A percentile compares a stretch with the other conserved stretches of the same genome.
Conservation (phyloP, 1,140 invertebrate genomes). For the Parasteatoda tepidariorum region DNA sequence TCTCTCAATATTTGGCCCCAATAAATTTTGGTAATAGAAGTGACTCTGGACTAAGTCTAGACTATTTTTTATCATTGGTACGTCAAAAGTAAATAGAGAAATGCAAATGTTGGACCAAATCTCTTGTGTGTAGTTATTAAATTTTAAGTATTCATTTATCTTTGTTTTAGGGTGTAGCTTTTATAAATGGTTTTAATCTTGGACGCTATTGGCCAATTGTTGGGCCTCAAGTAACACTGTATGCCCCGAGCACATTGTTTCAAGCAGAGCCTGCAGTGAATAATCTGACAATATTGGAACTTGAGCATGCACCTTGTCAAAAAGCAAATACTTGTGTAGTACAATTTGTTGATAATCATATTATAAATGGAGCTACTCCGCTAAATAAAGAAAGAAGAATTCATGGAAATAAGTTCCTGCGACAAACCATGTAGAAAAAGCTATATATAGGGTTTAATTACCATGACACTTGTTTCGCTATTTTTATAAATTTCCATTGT, state of each 20-base stretch:
- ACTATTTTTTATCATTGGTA: too few relatives aligned
- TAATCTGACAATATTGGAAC: constrained; percentile 67
- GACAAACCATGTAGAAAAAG: too few relatives aligned
- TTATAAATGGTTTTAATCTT: constrained; percentile 78
- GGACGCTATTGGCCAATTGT: constrained; percentile 82
- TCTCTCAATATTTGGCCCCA: too few relatives aligned
- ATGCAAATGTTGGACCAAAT: too few relatives aligned
- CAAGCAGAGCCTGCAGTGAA: constrained; percentile 65
- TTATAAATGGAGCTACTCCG: constrained; percentile 63
- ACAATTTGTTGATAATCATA: constrained; percentile 63
- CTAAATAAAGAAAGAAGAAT: background rate
- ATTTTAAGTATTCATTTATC: too few relatives aligned
- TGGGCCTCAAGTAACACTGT: constrained; percentile 82
- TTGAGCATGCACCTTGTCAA: constrained; percentile 66
- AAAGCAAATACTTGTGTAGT: constrained; percentile 44
- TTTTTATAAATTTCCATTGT: too few relatives aligned
- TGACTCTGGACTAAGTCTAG: too few relatives aligned
- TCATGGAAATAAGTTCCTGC: constrained; percentile 12
- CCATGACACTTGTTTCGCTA: too few relatives aligned
- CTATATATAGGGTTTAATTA: too few relatives aligned
- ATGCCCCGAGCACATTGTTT: constrained; percentile 75
- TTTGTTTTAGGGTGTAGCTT: constrained; percentile 53
- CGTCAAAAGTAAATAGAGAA: too few relatives aligned
- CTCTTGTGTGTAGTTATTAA: too few relatives aligned
- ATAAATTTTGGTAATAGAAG: too few relatives aligned